Evolutionary conservation across 2,888 invertebrate genomes (phyloP), one percentile per base, ranked within the genome.

Genomic region (Furcula furcula): DNA sequence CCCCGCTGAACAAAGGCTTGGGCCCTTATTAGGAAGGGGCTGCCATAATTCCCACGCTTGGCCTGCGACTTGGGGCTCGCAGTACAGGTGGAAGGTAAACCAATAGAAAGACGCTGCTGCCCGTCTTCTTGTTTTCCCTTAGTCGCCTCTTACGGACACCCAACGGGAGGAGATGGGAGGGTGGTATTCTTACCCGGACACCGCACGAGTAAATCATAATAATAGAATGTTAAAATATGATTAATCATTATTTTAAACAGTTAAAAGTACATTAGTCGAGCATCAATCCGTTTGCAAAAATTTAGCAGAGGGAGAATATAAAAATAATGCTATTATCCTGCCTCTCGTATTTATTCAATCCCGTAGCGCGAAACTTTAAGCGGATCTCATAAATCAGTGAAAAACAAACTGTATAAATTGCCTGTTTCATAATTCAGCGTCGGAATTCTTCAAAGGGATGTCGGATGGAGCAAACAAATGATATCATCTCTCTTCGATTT

Each of bases 391-490:
- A 48, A 58, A 42, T 56, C 51, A 47, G 32, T 42, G 31, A 39
- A 58, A 47, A 37, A 46, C 29, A 35, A 40, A 36, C 51, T 41
- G 41, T 51, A 47, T 58, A 45, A 55, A 55, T 43, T 43, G 29
- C 14, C 22, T 23, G 31, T 43, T 50, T 45, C 44, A 54, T 43
- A 55, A 58, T 55, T 46, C 39, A 42, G 29, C 28, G 26, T n/a
- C 33, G 39, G n/a, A 44, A 30, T 36, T 60, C 50, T 60, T 63
- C 58, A 63, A 61, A 63, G 53, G 40, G 50, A 53, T 34, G 47
- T 47, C 45, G 51, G 51, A 46, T 52, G 47, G 52, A 50, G 54
- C 45, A 52, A 50, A 60, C 52, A 55, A 49, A 38, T 25, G 32
- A 42, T 39, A 19, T 36, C 40, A 36, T 53, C 29, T 40, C 35